phyloP scores from a whole-genome alignment of 2,113 vertebrate genomes.

The Pipa parva region DNA sequence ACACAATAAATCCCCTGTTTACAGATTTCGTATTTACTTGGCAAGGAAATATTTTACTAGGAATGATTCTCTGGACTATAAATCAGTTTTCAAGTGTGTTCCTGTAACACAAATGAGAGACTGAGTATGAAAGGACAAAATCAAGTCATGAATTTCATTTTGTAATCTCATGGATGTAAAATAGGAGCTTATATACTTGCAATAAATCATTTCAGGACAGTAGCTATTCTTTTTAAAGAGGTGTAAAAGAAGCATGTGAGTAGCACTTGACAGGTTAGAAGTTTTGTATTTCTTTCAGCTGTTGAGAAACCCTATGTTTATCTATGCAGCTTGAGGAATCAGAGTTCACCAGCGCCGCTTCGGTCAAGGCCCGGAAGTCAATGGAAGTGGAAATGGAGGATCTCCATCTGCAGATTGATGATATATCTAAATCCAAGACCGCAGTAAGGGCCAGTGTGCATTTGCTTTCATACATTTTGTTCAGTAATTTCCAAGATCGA shows the following conservation, averaged over 20 bases:
- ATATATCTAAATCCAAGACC: constrained; percentile 87
- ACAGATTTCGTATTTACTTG: constrained; percentile 24
- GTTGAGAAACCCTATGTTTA: background rate
- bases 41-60: constrained; percentile 20
- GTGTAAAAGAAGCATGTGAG: background rate
- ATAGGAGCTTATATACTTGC: background rate
- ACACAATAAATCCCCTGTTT: constrained; percentile 16
- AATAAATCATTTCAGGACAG: background rate
- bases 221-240: background rate
- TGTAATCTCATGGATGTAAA: background rate
- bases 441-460: constrained; percentile 61
- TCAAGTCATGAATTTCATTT: background rate
- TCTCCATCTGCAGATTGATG: constrained; percentile 93
- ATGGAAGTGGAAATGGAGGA: constrained; percentile 98
- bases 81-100: constrained; percentile 20
- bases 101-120: constrained; percentile 5
- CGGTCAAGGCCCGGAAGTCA: constrained; percentile 90
- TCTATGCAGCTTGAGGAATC: constrained; percentile 88
- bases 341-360: constrained; percentile 87
- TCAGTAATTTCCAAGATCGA: background rate
- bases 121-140: background rate
- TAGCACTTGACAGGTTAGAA: too few species aligned
- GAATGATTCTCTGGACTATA: background rate
- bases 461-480: background rate
- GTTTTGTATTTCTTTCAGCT: background rate